Base-by-base conservation (phyloP, 2,113 vertebrate genomes). In the Nyctereutes procyonoides region DNA sequence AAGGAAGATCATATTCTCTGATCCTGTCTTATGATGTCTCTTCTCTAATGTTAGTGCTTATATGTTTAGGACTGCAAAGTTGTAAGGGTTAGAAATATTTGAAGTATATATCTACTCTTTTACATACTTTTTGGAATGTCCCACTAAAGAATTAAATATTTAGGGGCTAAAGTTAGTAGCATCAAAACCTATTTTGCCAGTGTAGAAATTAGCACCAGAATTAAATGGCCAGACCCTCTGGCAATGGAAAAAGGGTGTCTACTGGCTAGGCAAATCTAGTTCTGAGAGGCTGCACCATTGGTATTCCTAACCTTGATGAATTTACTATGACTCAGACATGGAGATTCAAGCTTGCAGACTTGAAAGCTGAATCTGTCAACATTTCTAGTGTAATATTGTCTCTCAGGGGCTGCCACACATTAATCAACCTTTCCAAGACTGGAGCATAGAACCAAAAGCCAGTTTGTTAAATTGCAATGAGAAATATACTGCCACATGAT, bases 381-480 rank as follows among this genome's bases (percentile, higher is more conserved):
- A 65, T 77, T 93, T 30, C 26, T 30, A 73, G 35, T 12, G 26
- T 51, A 88, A 88, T 62, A 38, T 13, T 43, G 16, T 84, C 48
- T 95, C 17, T 71, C 28, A 51, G 62, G 65, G 74, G 13, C 35
- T 16, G 14, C 62, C 69, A 83, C 67, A 79, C 26, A 35, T 79
- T 90, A 88, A 79, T 82, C 69, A 65, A 43, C 11, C 58, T 82
- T 65, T 93, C 35, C 56, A 32, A 91, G 83, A 83, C 15, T 13
- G 26, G 88, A 93, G 38, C n/a, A 60, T 51, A 91, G 81, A 95
- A 95, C 17, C 32, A 95, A 28, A 82, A 71, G 76, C 3, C 24
- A 71, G 86, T 81, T 74, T 93, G 38, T 93, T 86, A 95, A 95
- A 74, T 81, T 86, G 88, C 6, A 63, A 53, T 89, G 38, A 94